Evolutionary conservation across 2,797 vertebrate species (phyloP).

Genomic region (Microctenopoma lineatum): DNA sequence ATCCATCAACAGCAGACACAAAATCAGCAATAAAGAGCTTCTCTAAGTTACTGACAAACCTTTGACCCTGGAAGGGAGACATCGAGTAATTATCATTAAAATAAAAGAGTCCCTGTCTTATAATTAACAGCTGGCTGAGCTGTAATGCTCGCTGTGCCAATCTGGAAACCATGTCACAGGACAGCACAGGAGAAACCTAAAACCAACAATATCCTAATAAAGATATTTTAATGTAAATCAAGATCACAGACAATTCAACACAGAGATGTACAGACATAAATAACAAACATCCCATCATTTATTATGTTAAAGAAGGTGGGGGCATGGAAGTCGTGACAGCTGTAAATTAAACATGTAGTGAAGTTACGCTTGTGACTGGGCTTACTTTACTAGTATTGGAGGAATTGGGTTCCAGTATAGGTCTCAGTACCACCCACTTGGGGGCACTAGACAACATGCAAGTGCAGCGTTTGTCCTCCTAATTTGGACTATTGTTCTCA

Average conservation of each 20-base stretch:
- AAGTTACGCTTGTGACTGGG: no score
- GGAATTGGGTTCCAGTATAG: neutral
- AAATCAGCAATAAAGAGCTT: neutral
- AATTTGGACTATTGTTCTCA: slow-evolving; percentile 7
- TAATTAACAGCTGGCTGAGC: slow-evolving; percentile 19
- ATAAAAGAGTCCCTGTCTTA: neutral
- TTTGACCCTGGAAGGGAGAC: neutral
- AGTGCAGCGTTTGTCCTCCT: neutral
- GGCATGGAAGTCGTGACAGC: no score
- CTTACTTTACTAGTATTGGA: neutral
- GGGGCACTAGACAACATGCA: slow-evolving; percentile 45
- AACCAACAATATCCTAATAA: neutral
- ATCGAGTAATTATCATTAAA: neutral
- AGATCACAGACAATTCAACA: no score
- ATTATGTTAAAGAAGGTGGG: no score
- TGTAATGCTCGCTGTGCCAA: slow-evolving; percentile 27
- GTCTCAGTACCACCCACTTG: slow-evolving; percentile 33
- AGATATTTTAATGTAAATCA: neutral
- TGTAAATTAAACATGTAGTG: no score
- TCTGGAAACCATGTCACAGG: slow-evolving; percentile 33
- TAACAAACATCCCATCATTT: no score
- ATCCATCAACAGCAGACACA: neutral
- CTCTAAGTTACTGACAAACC: neutral
- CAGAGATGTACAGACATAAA: no score
- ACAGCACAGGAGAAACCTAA: slow-evolving; percentile 1